Conservation (phyloP, 1,140 invertebrate species). For the Drosophila bocki region DNA sequence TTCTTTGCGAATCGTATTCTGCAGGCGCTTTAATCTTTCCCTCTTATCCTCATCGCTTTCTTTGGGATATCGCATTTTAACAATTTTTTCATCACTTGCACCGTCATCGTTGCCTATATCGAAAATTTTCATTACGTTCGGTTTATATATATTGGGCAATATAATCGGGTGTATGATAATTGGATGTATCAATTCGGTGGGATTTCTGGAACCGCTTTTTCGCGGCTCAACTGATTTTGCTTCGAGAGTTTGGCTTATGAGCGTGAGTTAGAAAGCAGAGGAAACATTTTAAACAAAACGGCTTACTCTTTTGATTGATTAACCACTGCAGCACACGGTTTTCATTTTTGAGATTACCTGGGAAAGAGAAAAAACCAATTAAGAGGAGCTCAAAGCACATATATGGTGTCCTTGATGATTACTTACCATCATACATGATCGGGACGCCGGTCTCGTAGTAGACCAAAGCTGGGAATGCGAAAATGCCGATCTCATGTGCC, state of each 20-base stretch:
- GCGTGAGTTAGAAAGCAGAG: constrained; percentile 76
- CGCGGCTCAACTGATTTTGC: constrained; percentile 59
- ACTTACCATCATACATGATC: constrained; percentile 97
- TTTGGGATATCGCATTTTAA: constrained; percentile 85
- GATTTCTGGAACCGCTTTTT: constrained; percentile 34
- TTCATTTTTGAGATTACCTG: constrained; percentile 98
- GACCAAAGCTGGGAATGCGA: constrained; percentile 94
- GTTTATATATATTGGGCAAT: constrained; percentile 39
- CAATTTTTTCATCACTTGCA: constrained; percentile 85
- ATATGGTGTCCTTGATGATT: too few relatives aligned
- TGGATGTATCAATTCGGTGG: constrained; percentile 47
- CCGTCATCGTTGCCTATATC: constrained; percentile 86
- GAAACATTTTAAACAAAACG: constrained; percentile 75
- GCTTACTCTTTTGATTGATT: constrained; percentile 97
- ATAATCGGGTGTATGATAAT: constrained; percentile 69
- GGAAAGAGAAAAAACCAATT: constrained; percentile 80
- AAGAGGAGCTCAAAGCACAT: not conserved
- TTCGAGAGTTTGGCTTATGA: constrained; percentile 72
- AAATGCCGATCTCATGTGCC: constrained; percentile 95
- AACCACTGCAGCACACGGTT: constrained; percentile 97
- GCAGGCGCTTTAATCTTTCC: constrained; percentile 68
- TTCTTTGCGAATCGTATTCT: constrained; percentile 79
- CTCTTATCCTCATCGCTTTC: constrained; percentile 75
- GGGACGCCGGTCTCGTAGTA: constrained; percentile 97
- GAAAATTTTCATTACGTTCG: constrained; percentile 77